phyloP scores from a whole-genome alignment of 2,888 invertebrate genomes.

The Tachina lurida region DNA sequence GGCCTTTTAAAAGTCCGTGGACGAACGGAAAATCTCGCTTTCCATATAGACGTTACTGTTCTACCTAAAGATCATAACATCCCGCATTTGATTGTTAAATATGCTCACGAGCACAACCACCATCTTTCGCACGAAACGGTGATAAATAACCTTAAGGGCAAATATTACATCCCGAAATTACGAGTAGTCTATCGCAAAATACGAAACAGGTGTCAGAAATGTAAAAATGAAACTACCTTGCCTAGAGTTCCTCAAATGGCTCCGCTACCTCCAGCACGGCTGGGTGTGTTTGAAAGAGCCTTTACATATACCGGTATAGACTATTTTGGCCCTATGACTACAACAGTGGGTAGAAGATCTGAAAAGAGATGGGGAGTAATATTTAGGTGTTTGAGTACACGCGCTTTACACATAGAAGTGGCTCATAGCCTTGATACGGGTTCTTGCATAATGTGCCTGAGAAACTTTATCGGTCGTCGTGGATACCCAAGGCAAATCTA shows the following conservation, averaged over 20 bases:
- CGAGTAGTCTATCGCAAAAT: conserved; percentile 62
- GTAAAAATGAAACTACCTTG: conserved; percentile 50
- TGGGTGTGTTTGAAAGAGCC: conserved; percentile 39
- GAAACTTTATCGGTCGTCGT: conserved; percentile 65
- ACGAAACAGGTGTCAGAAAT: conserved; percentile 60
- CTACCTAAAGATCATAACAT: conserved; percentile 52
- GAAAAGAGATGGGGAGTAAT: conserved; percentile 68
- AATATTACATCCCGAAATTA: conserved; percentile 65
- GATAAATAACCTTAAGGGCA: conserved; percentile 56
- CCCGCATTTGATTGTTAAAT: conserved; percentile 68
- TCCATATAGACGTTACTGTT: conserved; percentile 32
- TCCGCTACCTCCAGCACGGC: conserved; percentile 30
- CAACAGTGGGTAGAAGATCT: conserved; percentile 62
- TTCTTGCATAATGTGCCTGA: conserved; percentile 64
- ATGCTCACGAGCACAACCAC: conserved; percentile 53
- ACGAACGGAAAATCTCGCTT: conserved; percentile 50
- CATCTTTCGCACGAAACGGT: conserved; percentile 64
- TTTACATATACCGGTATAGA: conserved; percentile 65
- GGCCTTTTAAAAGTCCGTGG: conserved; percentile 46
- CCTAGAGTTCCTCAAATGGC: conserved; percentile 64
- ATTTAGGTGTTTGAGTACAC: conserved; percentile 66
- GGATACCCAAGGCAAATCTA: conserved; percentile 65
- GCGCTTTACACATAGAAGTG: conserved; percentile 62
- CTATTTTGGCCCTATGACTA: conserved; percentile 59
- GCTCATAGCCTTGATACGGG: conserved; percentile 45